Conservation (phyloP, 2,888 invertebrate genomes). For the Nemotelus pantherinus region DNA sequence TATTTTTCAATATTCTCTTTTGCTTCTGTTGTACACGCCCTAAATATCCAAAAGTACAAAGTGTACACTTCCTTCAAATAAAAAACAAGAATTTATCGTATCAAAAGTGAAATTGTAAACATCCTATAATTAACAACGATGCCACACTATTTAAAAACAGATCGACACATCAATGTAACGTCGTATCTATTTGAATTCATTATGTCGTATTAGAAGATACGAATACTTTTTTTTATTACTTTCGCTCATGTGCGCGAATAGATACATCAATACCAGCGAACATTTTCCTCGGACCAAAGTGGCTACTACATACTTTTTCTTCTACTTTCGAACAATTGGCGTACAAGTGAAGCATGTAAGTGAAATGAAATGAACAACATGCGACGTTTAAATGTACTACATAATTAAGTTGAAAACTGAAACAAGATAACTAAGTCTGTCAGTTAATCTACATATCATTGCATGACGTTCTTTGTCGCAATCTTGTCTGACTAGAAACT, state of each 20-base stretch:
- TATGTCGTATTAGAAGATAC: neutral
- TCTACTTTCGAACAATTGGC: neutral
- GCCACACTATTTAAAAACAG: neutral
- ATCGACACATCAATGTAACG: slow-evolving; percentile 7
- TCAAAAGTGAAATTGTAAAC: slow-evolving; percentile 34
- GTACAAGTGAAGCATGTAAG: neutral
- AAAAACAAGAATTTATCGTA: neutral
- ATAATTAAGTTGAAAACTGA: neutral
- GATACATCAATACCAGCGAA: neutral
- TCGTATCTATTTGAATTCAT: slow-evolving; percentile 11
- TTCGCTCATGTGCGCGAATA: neutral
- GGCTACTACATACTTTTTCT: neutral
- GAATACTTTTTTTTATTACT: neutral
- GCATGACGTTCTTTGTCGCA: slow-evolving; percentile 20
- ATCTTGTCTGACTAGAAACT: slow-evolving; percentile 22
- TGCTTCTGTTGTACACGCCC: neutral
- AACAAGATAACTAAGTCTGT: slow-evolving; percentile 15
- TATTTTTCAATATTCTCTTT: too few relatives aligned
- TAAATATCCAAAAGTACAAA: neutral
- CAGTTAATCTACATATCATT: slow-evolving; percentile 3
- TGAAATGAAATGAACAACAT: slow-evolving; percentile 17
- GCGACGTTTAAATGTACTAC: neutral
- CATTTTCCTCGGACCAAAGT: neutral
- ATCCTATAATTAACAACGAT: slow-evolving; percentile 20
- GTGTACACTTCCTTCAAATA: neutral